Base-by-base conservation (phyloP, 2,888 invertebrate species). In the Xylota segnis region DNA sequence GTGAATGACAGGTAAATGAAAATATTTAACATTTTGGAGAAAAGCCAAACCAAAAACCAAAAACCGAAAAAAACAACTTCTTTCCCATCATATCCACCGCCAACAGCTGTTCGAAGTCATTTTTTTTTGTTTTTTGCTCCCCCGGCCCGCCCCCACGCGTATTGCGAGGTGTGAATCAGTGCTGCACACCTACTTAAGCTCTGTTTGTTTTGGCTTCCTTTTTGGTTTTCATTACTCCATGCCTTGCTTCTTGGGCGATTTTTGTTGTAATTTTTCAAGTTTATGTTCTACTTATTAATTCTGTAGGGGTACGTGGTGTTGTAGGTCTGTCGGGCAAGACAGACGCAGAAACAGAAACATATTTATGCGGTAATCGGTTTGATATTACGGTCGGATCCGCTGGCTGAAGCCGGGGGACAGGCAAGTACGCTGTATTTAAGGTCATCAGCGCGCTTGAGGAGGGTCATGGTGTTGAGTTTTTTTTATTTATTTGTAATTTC, bases 381-480 rank as follows among this genome's bases (percentile, higher is more conserved):
- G 9, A 16, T 14, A 37, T 27, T 66, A 52, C n/a, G 10, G 4
- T 6, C 5, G 12, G 32, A 27, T 18, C 0, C 34, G 34, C 27
- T 3, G 66, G 45, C 5, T 29, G 4, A 3, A n/a, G 29, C 1
- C 9, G 29, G n/a, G 23, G 23, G 59, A 16, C 10, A 32, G n/a
- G 14, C 9, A 16, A 37, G 37, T 65, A 37, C 45, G 29, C n/a
- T 56, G 34, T 66, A 56, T 65, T 65, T 75, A 76, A 76, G 76
- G 76, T 76, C 76, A 47, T 47, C 37, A 18, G 9, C 27, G 75
- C 47, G 75, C 47, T 76, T 76, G 59, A 68, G 76, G 76, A 76
- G 47, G 76, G 76, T 76, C 76, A 76, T 76, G 76, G 76, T 59
- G 58, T 56, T 72, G 61, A 23, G 16, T 56, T n/a, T 34, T n/a